A percentile compares a stretch with the other conserved stretches of the same genome.
Conservation (phyloP, 2,797 vertebrate species). For the Silurus lanzhouensis region DNA sequence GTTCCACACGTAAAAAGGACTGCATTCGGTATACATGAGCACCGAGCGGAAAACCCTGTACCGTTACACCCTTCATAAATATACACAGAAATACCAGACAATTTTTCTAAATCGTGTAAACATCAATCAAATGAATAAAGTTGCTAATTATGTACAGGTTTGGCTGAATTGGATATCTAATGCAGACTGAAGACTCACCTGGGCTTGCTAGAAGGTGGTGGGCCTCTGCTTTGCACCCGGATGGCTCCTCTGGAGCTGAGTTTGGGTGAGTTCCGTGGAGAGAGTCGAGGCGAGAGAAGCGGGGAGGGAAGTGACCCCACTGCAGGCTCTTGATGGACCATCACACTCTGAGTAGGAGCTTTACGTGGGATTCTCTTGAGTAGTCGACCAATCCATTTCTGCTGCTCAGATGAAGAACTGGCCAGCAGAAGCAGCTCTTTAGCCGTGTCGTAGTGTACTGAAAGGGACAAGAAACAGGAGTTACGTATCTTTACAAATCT, state of each 20-base stretch:
- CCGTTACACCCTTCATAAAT: background rate
- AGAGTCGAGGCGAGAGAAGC: conserved; percentile 59
- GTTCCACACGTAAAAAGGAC: no score
- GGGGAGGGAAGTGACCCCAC: conserved; percentile 53
- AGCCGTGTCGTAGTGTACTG: conserved; percentile 93
- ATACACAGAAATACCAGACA: background rate
- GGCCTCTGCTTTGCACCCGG: conserved; percentile 83
- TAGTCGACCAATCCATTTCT: conserved; percentile 91
- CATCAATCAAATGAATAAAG: background rate
- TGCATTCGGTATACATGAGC: no score
- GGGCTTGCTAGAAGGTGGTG: conserved; percentile 70
- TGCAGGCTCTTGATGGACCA: conserved; percentile 25
- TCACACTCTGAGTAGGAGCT: conserved; percentile 66
- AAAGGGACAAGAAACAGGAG: conserved; percentile 17
- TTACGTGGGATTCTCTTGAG: conserved; percentile 95
- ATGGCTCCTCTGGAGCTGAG: conserved; percentile 83
- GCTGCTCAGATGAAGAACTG: conserved; percentile 88
- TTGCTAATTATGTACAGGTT: background rate
- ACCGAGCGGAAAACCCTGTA: no score
- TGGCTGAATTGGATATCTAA: background rate
- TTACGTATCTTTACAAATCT: background rate
- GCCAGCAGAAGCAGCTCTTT: conserved; percentile 94
- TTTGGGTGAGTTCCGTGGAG: conserved; percentile 63
- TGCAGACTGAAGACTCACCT: conserved; percentile 40
- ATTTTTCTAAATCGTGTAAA: background rate